A percentile compares a stretch with the other conserved stretches of the same genome.
Conservation (phyloP, 2,113 vertebrate genomes). For the Takifugu flavidus region DNA sequence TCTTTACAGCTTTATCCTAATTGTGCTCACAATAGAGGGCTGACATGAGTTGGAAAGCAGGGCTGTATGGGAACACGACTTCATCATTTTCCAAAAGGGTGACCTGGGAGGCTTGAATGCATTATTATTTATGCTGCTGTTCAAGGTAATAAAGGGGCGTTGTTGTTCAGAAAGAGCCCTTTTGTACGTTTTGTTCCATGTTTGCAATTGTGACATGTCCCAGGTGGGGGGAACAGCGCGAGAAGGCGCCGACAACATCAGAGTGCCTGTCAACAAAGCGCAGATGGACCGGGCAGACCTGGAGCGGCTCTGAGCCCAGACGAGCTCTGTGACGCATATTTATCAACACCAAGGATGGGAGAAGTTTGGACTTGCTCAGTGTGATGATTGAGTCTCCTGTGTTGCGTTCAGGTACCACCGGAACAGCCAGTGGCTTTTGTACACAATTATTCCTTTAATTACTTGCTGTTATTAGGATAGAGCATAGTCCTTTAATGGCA, state of each 20-base stretch:
- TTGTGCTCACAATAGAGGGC: constrained; percentile 57
- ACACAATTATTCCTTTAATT: too few relatives aligned
- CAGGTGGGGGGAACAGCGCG: not conserved
- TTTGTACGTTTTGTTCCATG: constrained; percentile 30
- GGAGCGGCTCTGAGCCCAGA: not conserved
- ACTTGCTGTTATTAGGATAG: not conserved
- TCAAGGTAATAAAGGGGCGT: constrained; percentile 25
- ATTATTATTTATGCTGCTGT: constrained; percentile 32
- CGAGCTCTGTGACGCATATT: not conserved
- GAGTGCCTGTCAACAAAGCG: constrained; percentile 28
- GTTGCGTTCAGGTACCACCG: not conserved
- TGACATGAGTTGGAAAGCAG: constrained; percentile 38
- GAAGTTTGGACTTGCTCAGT: not conserved
- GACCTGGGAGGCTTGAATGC: constrained; percentile 39
- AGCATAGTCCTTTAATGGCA: not conserved
- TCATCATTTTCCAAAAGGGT: constrained; percentile 44
- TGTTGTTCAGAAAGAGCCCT: constrained; percentile 27
- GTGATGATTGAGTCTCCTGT: not conserved
- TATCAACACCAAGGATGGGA: not conserved
- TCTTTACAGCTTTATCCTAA: constrained; percentile 58
- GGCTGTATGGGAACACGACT: constrained; percentile 36
- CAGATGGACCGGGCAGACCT: not conserved
- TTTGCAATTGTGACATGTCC: constrained; percentile 16
- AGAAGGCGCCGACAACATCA: not conserved
- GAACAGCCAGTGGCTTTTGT: too few relatives aligned